Evolutionary conservation across 2,888 invertebrate genomes (phyloP).

Genomic region (Euzetes globulus): DNA sequence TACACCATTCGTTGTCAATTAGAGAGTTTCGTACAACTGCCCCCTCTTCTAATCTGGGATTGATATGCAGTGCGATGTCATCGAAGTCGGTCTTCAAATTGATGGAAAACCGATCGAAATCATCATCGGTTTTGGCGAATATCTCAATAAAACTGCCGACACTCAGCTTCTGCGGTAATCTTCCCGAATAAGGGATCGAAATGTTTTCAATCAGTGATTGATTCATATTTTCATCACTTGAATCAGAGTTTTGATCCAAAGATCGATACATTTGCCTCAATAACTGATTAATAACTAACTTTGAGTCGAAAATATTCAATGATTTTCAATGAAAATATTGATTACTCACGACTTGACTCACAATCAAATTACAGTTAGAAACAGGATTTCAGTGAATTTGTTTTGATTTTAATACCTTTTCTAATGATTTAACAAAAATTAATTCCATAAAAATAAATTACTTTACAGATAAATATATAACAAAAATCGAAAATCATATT

Average conservation of each 20-base stretch:
- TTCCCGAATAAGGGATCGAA: background rate
- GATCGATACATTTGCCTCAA: background rate
- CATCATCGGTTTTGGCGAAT: background rate
- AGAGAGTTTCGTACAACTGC: background rate
- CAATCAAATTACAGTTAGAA: too few relatives aligned
- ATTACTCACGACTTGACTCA: background rate
- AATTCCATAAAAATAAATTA: too few relatives aligned
- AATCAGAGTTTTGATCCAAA: background rate
- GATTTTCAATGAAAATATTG: background rate
- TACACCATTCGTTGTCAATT: background rate
- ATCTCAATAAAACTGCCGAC: background rate
- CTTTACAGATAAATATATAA: too few relatives aligned
- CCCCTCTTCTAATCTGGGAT: background rate
- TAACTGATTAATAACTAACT: background rate
- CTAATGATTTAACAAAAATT: too few relatives aligned
- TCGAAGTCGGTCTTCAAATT: background rate
- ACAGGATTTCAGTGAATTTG: too few relatives aligned
- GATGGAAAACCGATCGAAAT: background rate
- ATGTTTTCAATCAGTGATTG: background rate
- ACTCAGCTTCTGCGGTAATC: background rate
- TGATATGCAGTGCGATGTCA: background rate
- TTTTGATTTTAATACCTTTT: too few relatives aligned
- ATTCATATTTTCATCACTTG: background rate
- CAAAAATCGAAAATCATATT: too few relatives aligned
- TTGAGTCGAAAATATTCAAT: background rate